Evolutionary conservation across 2,797 vertebrate genomes (phyloP).

Genomic region (Cichlasoma orientale): DNA sequence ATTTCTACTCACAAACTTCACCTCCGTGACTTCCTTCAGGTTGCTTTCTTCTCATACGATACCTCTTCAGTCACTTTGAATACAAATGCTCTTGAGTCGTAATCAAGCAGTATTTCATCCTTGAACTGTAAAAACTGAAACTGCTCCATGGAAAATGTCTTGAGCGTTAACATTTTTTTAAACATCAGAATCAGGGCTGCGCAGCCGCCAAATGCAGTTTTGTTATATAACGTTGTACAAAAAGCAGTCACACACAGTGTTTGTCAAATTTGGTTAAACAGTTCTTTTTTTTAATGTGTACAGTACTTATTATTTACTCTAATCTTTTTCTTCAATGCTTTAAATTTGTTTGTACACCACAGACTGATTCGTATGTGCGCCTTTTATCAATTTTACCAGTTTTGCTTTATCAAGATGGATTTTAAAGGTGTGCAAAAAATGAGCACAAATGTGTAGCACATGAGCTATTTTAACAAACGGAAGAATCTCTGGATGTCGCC

Average conservation of each 20-base stretch:
- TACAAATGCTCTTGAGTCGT: not conserved
- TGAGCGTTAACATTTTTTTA: slow-evolving; percentile 13
- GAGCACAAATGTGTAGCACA: not conserved
- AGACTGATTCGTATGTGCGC: slow-evolving; percentile 24
- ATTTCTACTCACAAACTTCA: not conserved
- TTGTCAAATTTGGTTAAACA: slow-evolving; percentile 1
- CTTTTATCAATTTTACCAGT: not conserved
- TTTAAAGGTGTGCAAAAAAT: not conserved
- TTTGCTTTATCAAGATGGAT: not conserved
- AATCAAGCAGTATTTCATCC: slow-evolving; percentile 12
- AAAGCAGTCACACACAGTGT: slow-evolving; percentile 14
- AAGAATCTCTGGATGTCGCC: not conserved
- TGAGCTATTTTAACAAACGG: not conserved
- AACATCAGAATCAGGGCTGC: not conserved
- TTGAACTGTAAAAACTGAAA: slow-evolving; percentile 8
- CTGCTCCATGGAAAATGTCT: not conserved
- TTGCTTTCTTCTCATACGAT: slow-evolving; percentile 15
- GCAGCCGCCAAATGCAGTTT: slow-evolving; percentile 9
- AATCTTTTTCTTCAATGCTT: not conserved
- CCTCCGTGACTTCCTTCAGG: not conserved
- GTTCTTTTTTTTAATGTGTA: slow-evolving; percentile 22
- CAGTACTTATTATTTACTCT: slow-evolving; percentile 22
- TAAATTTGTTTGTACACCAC: not conserved
- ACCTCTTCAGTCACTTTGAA: slow-evolving; percentile 17
- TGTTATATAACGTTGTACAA: slow-evolving; percentile 12